Base-by-base conservation (phyloP, 2,113 vertebrate genomes). In the Clarias gariepinus region DNA sequence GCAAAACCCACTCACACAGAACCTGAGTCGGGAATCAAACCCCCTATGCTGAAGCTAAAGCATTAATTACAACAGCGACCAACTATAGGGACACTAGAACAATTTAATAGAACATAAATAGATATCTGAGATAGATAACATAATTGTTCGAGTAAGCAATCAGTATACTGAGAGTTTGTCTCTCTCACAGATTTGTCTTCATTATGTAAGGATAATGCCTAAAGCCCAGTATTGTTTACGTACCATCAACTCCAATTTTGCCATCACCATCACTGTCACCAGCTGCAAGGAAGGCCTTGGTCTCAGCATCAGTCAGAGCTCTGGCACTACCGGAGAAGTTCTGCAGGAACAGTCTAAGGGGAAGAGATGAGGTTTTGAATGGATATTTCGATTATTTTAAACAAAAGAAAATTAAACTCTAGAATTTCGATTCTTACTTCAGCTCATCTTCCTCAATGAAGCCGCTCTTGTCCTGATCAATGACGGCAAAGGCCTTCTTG, bases 391-490 rank as follows among this genome's bases (percentile, higher is more conserved):
- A 30, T 19, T 3, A 0, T 58, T 79, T 79, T 19, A 19, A 19
- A 79, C 18, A 19, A 16, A 58, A 79, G n/a, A 10, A 19, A 23
- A 36, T 9, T 1, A 36, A 61, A 23, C 18, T 3, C 18, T 60
- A 36, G 15, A 18, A n/a, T 4, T 6, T 23, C 1, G 73, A 60
- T 58, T 86, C 94, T 90, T 94, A 96, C 96, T 95, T 94, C 82
- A 96, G 94, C 91, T 97, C 96, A 0, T 96, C 96, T 91, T 97
- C 96, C 93, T 97, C 96, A 68, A 95, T 95, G 93, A 93, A 97
- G 90, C 95, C 94, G 53, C 95, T 96, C 93, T 94, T 94, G 93
- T 97, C 96, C 93, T 95, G 95, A 92, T 97, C 97, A 91, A 97
- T 95, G 91, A 96, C 90, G 3, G 68, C 87, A 82, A 97, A 97